Evolutionary conservation across 2,797 vertebrate genomes (phyloP).

Genomic region (Falco naumanni): DNA sequence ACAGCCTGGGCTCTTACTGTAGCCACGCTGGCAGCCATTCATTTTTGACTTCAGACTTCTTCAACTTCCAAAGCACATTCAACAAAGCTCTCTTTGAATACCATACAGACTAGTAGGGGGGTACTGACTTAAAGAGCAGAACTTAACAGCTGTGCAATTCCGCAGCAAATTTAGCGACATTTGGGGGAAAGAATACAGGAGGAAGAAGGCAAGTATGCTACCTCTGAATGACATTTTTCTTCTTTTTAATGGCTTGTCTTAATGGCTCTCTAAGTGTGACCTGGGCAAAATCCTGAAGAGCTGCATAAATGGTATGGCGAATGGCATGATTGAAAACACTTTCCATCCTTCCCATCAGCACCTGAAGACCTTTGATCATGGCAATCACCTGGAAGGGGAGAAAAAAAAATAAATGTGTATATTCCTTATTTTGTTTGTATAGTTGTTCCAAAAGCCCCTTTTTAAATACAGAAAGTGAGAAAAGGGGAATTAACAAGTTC

Average conservation of each 20-base stretch:
- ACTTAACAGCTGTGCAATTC: background rate
- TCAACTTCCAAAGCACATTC: background rate
- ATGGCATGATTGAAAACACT: conserved; percentile 99
- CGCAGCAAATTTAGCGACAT: background rate
- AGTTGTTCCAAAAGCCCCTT: background rate
- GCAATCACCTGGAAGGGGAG: conserved; percentile 88
- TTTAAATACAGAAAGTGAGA: background rate
- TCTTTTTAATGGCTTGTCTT: conserved; percentile 96
- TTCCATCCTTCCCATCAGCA: conserved; percentile 98
- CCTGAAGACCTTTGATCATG: conserved; percentile 98
- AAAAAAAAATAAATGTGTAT: background rate
- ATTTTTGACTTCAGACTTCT: background rate
- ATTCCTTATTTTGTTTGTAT: background rate
- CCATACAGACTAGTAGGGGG: background rate
- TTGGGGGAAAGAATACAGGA: background rate
- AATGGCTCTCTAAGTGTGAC: conserved; percentile 92
- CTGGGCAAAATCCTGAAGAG: conserved; percentile 96
- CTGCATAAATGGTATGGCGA: conserved; percentile 96
- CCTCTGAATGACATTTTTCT: conserved; percentile 98
- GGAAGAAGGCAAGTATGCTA: conserved; percentile 37
- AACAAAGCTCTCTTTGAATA: background rate
- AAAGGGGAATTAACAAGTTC: background rate
- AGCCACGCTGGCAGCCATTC: background rate
- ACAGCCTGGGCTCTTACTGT: background rate
- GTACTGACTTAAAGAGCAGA: background rate